phyloP scores from a whole-genome alignment of 2,113 vertebrate species.

The Lepus timidus region DNA sequence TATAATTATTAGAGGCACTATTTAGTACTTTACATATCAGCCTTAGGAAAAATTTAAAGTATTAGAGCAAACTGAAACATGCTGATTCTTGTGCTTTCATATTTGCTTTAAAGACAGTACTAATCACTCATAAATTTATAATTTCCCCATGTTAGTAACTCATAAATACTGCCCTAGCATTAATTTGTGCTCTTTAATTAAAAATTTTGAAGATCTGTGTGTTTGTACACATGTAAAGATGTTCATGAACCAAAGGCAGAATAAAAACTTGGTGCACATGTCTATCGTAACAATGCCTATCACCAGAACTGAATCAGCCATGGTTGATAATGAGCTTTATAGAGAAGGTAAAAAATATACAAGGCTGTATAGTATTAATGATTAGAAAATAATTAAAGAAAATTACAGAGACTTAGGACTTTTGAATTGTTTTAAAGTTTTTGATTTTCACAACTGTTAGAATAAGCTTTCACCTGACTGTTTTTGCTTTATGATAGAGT shows the following conservation, averaged over 20 bases:
- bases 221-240: not conserved
- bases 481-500: not conserved
- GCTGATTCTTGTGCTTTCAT: not conserved
- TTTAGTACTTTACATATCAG: not conserved
- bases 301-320: not conserved
- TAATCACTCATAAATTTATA: not conserved
- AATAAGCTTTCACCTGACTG: not conserved
- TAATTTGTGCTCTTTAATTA: not conserved
- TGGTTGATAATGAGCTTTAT: not conserved
- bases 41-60: not conserved
- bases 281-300: not conserved
- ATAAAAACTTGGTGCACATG: not conserved
- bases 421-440: not conserved
- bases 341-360: not conserved
- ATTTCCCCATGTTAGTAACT: not conserved
- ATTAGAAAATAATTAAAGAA: conserved; percentile 3
- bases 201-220: not conserved
- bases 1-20: not conserved
- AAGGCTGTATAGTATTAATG: not conserved
- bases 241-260: not conserved
- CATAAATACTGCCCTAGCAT: not conserved
- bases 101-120: conserved; percentile 10
- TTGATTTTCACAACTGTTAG: not conserved
- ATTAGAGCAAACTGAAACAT: not conserved
- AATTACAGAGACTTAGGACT: not conserved